Evolutionary conservation across 2,888 invertebrate species (phyloP).

Genomic region (Apoderus coryli): DNA sequence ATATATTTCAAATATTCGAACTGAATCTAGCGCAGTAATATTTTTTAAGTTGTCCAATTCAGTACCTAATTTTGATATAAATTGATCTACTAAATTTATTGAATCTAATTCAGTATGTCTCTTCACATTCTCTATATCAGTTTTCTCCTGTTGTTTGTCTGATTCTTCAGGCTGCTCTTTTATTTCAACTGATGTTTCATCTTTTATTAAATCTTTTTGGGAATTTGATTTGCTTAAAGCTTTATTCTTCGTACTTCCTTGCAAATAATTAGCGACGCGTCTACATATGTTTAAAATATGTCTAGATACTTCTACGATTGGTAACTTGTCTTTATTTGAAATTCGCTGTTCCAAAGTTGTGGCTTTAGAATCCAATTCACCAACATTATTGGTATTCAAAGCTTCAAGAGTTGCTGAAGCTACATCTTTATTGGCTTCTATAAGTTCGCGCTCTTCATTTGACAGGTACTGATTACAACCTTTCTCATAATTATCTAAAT

Average conservation of each 20-base stretch:
- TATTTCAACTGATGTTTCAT: neutral
- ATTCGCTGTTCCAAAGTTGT: constrained; percentile 8
- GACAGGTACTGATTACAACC: constrained; percentile 11
- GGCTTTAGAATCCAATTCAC: constrained; percentile 7
- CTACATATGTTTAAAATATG: constrained; percentile 17
- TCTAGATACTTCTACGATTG: constrained; percentile 12
- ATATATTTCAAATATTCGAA: too few species aligned
- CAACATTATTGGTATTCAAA: constrained; percentile 10
- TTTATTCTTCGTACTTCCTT: too few species aligned
- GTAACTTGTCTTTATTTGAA: constrained; percentile 8
- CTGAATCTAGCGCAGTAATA: too few species aligned
- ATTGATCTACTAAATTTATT: too few species aligned
- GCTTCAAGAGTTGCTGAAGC: constrained; percentile 10
- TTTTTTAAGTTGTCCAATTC: too few species aligned
- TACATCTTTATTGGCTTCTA: constrained; percentile 10
- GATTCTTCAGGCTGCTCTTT: too few species aligned
- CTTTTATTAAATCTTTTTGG: too few species aligned
- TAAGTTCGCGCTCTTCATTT: constrained; percentile 14
- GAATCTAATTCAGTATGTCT: too few species aligned
- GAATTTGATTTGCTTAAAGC: too few species aligned
- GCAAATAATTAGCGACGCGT: constrained; percentile 13
- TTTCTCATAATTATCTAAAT: constrained; percentile 11
- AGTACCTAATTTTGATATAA: too few species aligned
- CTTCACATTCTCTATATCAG: too few species aligned
- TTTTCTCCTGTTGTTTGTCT: too few species aligned